These are phyloP conservation scores for Anser cygnoides DNA, from an alignment of 2,113 vertebrate genomes.

Conservation along the genomic window DNA sequence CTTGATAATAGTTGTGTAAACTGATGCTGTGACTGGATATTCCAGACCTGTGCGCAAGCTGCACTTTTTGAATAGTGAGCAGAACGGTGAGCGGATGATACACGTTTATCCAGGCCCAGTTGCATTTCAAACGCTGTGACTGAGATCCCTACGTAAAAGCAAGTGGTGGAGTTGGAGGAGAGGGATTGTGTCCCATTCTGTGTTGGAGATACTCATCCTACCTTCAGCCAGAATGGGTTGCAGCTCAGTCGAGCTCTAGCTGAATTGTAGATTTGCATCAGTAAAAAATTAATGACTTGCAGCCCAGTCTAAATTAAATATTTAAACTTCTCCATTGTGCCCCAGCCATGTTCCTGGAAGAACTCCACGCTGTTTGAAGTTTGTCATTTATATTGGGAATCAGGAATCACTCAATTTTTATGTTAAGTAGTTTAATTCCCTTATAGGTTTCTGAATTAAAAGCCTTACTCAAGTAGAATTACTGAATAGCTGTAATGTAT, in stretches of 20 bases:
- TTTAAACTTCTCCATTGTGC: conserved; percentile 41
- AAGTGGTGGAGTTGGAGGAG: neutral
- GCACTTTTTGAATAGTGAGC: neutral
- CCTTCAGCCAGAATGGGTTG: neutral
- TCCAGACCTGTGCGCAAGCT: neutral
- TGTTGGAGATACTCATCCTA: neutral
- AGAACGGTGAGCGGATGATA: neutral
- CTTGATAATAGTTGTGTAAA: neutral
- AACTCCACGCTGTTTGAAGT: neutral
- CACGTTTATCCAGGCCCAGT: neutral
- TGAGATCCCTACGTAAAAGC: neutral
- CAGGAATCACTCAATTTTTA: neutral
- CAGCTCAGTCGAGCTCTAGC: neutral
- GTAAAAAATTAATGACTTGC: conserved; percentile 56
- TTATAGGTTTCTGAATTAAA: neutral
- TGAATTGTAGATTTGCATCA: conserved; percentile 52
- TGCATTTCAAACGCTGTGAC: neutral
- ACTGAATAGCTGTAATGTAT: neutral
- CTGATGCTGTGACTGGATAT: neutral
- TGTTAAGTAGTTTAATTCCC: conserved; percentile 11
- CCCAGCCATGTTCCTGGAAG: neutral
- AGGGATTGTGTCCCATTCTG: neutral
- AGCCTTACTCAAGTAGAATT: neutral
- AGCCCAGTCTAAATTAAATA: conserved; percentile 42
- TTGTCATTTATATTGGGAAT: neutral